A percentile compares a stretch with the other conserved stretches of the same genome.
Conservation (phyloP, 2,113 vertebrate species). For the Engystomops pustulosus region DNA sequence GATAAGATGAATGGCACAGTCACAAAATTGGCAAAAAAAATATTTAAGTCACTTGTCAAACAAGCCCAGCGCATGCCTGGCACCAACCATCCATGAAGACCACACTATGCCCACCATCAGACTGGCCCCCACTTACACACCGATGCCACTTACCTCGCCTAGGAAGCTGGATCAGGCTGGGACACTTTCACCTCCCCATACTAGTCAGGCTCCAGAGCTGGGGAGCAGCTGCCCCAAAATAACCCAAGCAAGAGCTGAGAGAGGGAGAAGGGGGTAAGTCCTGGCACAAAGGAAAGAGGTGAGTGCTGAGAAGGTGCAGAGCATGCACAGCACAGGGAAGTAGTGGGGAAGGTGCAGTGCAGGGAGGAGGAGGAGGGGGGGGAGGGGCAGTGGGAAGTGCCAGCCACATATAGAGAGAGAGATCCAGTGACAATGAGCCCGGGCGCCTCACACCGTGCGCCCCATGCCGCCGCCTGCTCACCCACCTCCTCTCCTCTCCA, state of each 20-base stretch:
- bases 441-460: not conserved
- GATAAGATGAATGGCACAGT: not conserved
- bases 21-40: too few species aligned
- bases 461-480: slow-evolving; percentile 5
- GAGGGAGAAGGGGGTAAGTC: not conserved
- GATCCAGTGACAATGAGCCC: not conserved
- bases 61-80: not conserved
- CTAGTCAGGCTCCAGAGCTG: not conserved
- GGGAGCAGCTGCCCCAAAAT: slow-evolving; percentile 7
- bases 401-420: not conserved
- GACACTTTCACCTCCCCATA: slow-evolving; percentile 35
- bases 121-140: too few species aligned
- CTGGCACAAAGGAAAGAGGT: not conserved
- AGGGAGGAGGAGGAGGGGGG: slow-evolving; percentile 41
- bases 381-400: slow-evolving; percentile 19
- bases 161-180: slow-evolving; percentile 15
- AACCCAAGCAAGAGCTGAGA: not conserved
- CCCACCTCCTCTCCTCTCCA: slow-evolving; percentile 12
- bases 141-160: slow-evolving; percentile 54
- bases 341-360: slow-evolving; percentile 45
- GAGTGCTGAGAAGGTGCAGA: slow-evolving; percentile 7
- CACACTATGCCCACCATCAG: not conserved
- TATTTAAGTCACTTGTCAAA: not conserved
- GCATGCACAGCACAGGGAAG: slow-evolving; percentile 13
- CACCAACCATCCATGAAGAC: too few species aligned